Conservation (phyloP, 2,113 vertebrate genomes). For the Pica pica region DNA sequence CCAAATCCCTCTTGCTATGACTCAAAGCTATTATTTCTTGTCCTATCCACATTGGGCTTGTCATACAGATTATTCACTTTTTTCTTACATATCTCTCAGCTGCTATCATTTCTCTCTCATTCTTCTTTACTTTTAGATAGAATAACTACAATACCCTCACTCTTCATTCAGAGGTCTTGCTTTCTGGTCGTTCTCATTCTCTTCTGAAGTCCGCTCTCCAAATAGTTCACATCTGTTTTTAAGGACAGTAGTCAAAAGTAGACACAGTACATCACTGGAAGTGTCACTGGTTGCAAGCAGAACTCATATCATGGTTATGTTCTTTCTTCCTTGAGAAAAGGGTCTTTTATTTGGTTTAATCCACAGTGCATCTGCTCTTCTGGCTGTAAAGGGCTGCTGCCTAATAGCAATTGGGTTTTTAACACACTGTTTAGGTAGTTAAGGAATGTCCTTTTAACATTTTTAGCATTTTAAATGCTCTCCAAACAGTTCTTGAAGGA, state of each 20-base stretch:
- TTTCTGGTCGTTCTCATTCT: not conserved
- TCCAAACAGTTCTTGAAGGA: not conserved
- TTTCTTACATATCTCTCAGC: slow-evolving; percentile 25
- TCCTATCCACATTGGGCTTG: slow-evolving; percentile 49
- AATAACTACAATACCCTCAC: not conserved
- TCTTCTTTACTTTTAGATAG: not conserved
- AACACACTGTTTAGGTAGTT: not conserved
- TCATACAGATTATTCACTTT: slow-evolving; percentile 33
- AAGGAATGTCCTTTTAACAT: not conserved
- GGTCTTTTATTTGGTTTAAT: not conserved
- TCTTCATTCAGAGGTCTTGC: not conserved
- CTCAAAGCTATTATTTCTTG: slow-evolving; percentile 22
- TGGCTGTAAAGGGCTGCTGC: not conserved
- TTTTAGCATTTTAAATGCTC: not conserved
- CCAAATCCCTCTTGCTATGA: slow-evolving; percentile 41
- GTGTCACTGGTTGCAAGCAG: not conserved
- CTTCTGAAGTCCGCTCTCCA: not conserved
- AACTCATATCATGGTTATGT: not conserved
- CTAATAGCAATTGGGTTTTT: not conserved
- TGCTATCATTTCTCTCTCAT: not conserved
- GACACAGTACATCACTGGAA: not conserved
- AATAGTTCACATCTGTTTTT: not conserved
- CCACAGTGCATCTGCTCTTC: not conserved
- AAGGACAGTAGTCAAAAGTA: not conserved
- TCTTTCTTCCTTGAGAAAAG: not conserved